These are phyloP conservation scores for Plodia interpunctella DNA, from an alignment of 1,140 invertebrate species.

Conservation along the genomic window DNA sequence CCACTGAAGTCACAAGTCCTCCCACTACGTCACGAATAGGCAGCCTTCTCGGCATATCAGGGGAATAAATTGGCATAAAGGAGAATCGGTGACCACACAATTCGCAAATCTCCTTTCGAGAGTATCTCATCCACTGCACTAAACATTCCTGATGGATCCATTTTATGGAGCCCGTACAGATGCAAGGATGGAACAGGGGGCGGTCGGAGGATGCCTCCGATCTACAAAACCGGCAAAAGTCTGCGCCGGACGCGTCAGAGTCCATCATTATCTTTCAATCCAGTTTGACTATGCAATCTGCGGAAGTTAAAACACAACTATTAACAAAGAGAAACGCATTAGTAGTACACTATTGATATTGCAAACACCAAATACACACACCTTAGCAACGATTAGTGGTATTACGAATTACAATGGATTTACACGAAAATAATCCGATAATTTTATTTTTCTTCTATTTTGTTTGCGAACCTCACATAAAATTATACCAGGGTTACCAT, in stretches of 20 bases:
- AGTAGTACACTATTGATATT: background rate
- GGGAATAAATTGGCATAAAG: slow-evolving; percentile 99
- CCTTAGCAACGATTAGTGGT: slow-evolving; percentile 22
- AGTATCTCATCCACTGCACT: slow-evolving; percentile 95
- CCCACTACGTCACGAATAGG: slow-evolving; percentile 93
- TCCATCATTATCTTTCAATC: slow-evolving; percentile 68
- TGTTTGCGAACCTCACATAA: slow-evolving; percentile 43
- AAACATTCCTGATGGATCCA: slow-evolving; percentile 98
- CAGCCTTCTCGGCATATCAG: slow-evolving; percentile 98
- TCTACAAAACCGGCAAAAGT: slow-evolving; percentile 98
- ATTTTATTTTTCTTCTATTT: slow-evolving; percentile 39
- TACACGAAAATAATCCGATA: slow-evolving; percentile 28
- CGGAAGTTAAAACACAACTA: slow-evolving; percentile 32
- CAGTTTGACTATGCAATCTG: slow-evolving; percentile 60
- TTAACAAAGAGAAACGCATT: slow-evolving; percentile 1
- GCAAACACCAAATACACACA: slow-evolving; percentile 15
- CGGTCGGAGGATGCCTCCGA: slow-evolving; percentile 89
- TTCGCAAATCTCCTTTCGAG: slow-evolving; percentile 99
- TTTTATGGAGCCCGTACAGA: slow-evolving; percentile 99
- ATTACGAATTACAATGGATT: slow-evolving; percentile 31
- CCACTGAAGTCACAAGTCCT: slow-evolving; percentile 92
- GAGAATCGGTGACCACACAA: slow-evolving; percentile 98
- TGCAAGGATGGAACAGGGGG: slow-evolving; percentile 97
- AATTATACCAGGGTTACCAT: slow-evolving; percentile 22
- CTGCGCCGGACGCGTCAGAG: slow-evolving; percentile 75